Evolutionary conservation across 2,888 invertebrate genomes (phyloP), one percentile per base, ranked within the genome.

Genomic region (Protodeltote pygarga): DNA sequence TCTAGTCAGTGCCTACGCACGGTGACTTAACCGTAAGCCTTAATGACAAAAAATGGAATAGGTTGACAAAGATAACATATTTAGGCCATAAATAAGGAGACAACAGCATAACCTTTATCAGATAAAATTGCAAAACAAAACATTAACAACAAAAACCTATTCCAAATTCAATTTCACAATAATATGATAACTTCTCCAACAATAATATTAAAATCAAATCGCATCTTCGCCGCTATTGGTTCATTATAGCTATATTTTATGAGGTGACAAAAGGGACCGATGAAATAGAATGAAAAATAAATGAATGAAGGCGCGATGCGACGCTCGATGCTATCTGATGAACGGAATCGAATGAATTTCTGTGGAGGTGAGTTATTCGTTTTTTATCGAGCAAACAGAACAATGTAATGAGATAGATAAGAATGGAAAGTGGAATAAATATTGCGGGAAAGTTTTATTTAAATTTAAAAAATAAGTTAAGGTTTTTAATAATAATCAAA

Each of bases 281-380:
- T 37, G 32, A 46, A 55, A 63, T 38, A 45, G 35, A 55, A 62
- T 62, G 35, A 53, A 59, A 64, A 54, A 54, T 41, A 54, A 65
- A 62, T 62, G 65, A 67, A 50, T 39, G 50, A 44, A 50, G 42
- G 31, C 54, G n/a, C n/a, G n/a, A n/a, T n/a, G n/a, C n/a, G 51
- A 45, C 31, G 35, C 51, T 64, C 60, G 70, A 57, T 71, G 66
- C 49, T 73, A 70, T 70, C 69, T 55, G 63, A 58, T 59, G 51
- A 52, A 48, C 57, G 51, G 65, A 71, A 75, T 67, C 58, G 72
- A 78, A 77, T 72, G 71, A 77, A 70, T 75, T 74, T 52, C 63
- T 40, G 45, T 42, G 31, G 53, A 48, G 48, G 52, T 55, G 53
- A 59, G 59, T 54, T 49, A 55, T 65, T 68, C 32, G 17, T 63